Conservation (phyloP, 2,797 vertebrate genomes). For the Neosilurus hyrtlii region DNA sequence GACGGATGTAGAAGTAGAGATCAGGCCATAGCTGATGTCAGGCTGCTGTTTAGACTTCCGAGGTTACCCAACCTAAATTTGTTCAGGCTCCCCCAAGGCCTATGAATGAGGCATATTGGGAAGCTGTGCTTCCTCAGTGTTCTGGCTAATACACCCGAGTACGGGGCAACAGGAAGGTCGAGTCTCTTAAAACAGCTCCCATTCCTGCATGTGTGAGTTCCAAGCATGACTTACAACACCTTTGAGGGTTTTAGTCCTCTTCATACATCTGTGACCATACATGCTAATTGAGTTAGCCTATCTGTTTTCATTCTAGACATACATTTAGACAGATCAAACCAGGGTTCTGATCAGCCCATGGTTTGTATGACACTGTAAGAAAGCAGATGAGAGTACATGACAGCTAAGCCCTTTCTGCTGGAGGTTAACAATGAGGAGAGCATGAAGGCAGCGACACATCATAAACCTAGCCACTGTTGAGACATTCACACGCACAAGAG, state of each 20-base stretch:
- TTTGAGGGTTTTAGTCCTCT: conserved; percentile 34
- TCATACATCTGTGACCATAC: conserved; percentile 21
- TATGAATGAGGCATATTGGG: conserved; percentile 57
- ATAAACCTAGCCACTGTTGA: conserved; percentile 49
- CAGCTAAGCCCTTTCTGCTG: conserved; percentile 48
- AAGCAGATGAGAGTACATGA: conserved; percentile 33
- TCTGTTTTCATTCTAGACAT: background rate
- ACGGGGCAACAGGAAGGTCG: conserved; percentile 58
- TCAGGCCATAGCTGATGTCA: conserved; percentile 60
- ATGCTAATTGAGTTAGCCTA: conserved; percentile 4
- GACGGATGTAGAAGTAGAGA: conserved; percentile 47
- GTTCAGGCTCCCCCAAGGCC: conserved; percentile 62
- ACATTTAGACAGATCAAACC: background rate
- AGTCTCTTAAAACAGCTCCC: conserved; percentile 43
- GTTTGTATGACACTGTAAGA: background rate
- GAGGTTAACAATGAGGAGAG: conserved; percentile 56
- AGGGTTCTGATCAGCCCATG: background rate
- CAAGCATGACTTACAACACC: conserved; percentile 27
- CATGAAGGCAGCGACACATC: conserved; percentile 56
- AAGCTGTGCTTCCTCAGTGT: conserved; percentile 65
- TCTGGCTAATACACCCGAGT: conserved; percentile 61
- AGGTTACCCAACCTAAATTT: conserved; percentile 61
- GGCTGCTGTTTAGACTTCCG: conserved; percentile 57
- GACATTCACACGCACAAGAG: conserved; percentile 34
- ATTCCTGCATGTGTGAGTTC: conserved; percentile 50